Percentiles rank a stretch among this genome's conserved stretches.
These are phyloP conservation scores for Hucho hucho DNA, from an alignment of 2,113 vertebrate species.

Conservation along the genomic window DNA sequence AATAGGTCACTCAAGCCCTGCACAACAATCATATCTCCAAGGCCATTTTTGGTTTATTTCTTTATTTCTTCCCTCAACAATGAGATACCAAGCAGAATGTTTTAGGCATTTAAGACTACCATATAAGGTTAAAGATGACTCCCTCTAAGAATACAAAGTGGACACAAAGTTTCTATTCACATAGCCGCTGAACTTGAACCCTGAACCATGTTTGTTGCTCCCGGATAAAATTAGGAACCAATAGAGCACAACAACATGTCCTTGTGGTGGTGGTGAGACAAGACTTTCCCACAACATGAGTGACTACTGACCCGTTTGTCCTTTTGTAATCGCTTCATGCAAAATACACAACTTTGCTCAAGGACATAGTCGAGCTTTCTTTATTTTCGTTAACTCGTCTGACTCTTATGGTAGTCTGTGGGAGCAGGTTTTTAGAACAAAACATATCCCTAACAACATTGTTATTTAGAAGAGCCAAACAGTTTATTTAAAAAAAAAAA, in stretches of 20 bases:
- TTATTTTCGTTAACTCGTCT: too few species aligned
- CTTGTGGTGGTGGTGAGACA: slow-evolving; percentile 58
- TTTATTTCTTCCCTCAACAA: slow-evolving; percentile 7
- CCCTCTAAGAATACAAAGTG: slow-evolving; percentile 29
- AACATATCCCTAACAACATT: too few species aligned
- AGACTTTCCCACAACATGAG: slow-evolving; percentile 42
- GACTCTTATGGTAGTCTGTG: background rate
- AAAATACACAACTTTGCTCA: slow-evolving; percentile 58
- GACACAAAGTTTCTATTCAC: slow-evolving; percentile 17
- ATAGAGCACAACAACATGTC: slow-evolving; percentile 66
- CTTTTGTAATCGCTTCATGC: slow-evolving; percentile 29
- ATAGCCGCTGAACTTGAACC: slow-evolving; percentile 19
- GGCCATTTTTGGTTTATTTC: background rate
- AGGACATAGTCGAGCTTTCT: slow-evolving; percentile 43
- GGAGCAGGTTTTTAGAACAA: too few species aligned
- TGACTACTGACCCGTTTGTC: slow-evolving; percentile 36
- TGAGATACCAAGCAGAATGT: slow-evolving; percentile 4
- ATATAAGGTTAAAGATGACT: slow-evolving; percentile 35
- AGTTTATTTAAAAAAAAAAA: too few species aligned
- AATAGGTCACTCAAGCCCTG: background rate
- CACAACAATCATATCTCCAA: background rate
- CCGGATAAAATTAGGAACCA: slow-evolving; percentile 31
- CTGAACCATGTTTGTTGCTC: background rate
- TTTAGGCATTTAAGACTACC: slow-evolving; percentile 18
- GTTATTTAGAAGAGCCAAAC: too few species aligned